Conservation (phyloP, 2,113 vertebrate species). For the Crotophaga sulcirostris region DNA sequence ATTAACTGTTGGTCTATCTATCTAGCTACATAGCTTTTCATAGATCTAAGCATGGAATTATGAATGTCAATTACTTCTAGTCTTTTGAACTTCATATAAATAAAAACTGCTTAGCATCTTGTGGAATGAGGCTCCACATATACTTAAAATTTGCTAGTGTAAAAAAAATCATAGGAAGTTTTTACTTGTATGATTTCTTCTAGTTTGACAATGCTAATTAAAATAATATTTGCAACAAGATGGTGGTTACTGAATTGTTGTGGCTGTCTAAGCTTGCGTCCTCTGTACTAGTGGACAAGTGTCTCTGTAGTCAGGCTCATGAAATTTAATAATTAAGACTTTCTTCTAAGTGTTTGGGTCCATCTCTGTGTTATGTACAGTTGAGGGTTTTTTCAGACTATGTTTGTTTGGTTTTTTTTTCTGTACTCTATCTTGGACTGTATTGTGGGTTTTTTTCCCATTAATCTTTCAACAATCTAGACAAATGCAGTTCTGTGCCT, state of each 20-base stretch:
- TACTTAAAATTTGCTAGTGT: neutral
- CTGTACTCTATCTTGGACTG: neutral
- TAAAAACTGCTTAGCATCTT: neutral
- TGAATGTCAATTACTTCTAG: neutral
- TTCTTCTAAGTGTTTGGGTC: neutral
- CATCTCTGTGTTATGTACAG: neutral
- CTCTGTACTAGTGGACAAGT: neutral
- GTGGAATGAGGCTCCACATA: rapidly evolving
- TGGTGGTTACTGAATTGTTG: neutral
- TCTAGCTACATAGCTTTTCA: neutral
- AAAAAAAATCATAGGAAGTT: neutral
- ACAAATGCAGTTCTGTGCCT: neutral
- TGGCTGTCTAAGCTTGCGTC: neutral
- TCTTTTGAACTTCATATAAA: neutral
- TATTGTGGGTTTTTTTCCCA: neutral
- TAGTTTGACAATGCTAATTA: neutral
- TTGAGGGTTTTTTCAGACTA: neutral
- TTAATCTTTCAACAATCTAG: conserved; percentile 1
- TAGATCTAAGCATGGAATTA: neutral
- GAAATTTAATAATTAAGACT: neutral
- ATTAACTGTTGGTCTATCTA: neutral
- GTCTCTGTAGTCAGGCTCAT: neutral
- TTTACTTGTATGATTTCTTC: neutral
- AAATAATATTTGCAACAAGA: neutral
- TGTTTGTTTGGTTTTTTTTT: neutral